Percentiles rank a stretch among this genome's conserved stretches.
phyloP scores from a whole-genome alignment of 37 sponge, comb jelly and placozoan genomes.

The Hormiphora californensis region DNA sequence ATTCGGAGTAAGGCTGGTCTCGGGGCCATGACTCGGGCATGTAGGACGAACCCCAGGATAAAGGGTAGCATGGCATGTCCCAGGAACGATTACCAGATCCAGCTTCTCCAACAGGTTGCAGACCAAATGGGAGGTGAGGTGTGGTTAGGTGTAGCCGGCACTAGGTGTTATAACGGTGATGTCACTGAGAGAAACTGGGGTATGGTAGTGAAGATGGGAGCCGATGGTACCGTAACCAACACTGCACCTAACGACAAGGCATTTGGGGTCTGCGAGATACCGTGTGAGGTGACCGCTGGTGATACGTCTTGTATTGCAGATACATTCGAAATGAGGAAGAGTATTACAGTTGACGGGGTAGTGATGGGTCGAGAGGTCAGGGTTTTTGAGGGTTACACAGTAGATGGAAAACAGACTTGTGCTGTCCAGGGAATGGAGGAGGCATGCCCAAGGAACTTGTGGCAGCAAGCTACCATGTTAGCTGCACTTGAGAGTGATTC shows the following conservation, averaged over 20 bases:
- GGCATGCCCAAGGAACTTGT: background rate
- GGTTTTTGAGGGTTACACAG: background rate
- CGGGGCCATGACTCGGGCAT: background rate
- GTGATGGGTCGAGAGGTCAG: background rate
- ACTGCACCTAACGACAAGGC: background rate
- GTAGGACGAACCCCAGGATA: background rate
- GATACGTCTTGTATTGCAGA: background rate
- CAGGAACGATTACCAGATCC: background rate
- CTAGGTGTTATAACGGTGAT: background rate
- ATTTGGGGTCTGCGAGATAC: background rate
- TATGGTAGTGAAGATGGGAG: background rate
- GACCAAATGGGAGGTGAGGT: background rate
- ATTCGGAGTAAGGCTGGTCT: background rate
- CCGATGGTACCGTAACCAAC: background rate
- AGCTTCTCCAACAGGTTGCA: background rate
- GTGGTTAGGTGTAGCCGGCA: background rate
- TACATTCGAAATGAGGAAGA: background rate
- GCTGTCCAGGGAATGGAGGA: background rate
- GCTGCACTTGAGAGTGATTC: background rate
- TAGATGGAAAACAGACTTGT: background rate
- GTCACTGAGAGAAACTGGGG: background rate
- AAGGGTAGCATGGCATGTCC: background rate
- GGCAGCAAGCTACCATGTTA: background rate
- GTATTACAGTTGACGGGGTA: background rate
- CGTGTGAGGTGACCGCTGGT: background rate